Conservation (phyloP, 2,888 invertebrate genomes). For the Agriopis marginaria region DNA sequence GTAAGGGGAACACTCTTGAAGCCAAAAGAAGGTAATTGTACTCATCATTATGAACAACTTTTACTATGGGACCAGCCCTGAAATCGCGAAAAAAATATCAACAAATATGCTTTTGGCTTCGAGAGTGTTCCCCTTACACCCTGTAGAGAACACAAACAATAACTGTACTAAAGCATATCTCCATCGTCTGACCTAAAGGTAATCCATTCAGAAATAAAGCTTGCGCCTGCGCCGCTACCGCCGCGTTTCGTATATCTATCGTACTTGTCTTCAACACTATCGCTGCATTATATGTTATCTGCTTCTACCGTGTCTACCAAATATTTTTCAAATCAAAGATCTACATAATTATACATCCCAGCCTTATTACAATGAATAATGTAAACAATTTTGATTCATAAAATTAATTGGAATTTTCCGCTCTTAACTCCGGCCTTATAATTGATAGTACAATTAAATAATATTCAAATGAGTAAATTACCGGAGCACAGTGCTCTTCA, state of each 20-base stretch:
- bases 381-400: slow-evolving; percentile 49
- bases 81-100: no score
- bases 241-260: background rate
- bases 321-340: slow-evolving; percentile 23
- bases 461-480: slow-evolving; percentile 50
- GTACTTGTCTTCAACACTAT: background rate
- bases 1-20: no score
- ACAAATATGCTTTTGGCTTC: no score
- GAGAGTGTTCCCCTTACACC: no score
- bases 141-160: no score
- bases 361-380: slow-evolving; percentile 39
- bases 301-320: slow-evolving; percentile 6
- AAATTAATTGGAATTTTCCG: slow-evolving; percentile 49
- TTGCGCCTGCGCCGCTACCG: background rate
- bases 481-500: slow-evolving; percentile 51
- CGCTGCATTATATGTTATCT: background rate
- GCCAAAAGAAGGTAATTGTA: no score
- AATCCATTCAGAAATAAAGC: background rate
- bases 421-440: slow-evolving; percentile 42
- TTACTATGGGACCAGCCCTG: no score
- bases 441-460: slow-evolving; percentile 49
- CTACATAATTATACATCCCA: slow-evolving; percentile 31
- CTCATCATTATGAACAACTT: no score
- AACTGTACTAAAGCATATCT: no score
- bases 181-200: no score